A percentile compares a stretch with the other conserved stretches of the same genome.
Conservation (phyloP, 1,140 invertebrate genomes). For the Colletes latitarsis region DNA sequence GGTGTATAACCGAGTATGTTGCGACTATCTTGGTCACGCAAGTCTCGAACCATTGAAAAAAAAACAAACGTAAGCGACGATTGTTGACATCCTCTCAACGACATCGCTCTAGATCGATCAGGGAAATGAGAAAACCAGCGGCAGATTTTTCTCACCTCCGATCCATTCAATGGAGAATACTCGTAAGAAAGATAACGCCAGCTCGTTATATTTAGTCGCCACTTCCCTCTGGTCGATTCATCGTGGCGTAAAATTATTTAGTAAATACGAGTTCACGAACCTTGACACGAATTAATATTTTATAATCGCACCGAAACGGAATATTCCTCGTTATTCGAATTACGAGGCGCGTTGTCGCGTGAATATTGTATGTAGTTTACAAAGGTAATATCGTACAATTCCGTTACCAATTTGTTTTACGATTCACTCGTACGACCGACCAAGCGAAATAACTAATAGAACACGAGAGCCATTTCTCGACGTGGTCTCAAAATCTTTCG, state of each 20-base stretch:
- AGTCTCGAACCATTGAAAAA: background rate
- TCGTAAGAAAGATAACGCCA: background rate
- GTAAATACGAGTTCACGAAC: background rate
- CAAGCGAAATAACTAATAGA: slow-evolving; percentile 27
- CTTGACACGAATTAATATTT: slow-evolving; percentile 11
- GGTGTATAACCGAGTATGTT: too few species aligned
- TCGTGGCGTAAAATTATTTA: background rate
- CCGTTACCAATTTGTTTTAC: background rate
- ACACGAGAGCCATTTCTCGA: slow-evolving; percentile 51
- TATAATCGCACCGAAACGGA: background rate
- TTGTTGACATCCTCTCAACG: too few species aligned
- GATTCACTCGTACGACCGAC: slow-evolving; percentile 22
- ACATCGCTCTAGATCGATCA: background rate
- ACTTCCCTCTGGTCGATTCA: background rate
- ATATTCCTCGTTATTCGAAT: background rate
- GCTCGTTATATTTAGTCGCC: background rate
- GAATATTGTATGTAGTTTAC: too few species aligned
- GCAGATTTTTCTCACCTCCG: background rate
- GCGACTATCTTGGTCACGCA: too few species aligned
- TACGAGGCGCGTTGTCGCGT: background rate
- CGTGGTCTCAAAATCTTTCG: background rate
- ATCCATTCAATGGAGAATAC: too few species aligned
- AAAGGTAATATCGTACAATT: background rate
- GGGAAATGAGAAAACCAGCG: background rate
- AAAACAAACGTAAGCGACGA: background rate